These are phyloP conservation scores for Lepas anatifera DNA, from an alignment of 2,888 invertebrate species.

Conservation along the genomic window DNA sequence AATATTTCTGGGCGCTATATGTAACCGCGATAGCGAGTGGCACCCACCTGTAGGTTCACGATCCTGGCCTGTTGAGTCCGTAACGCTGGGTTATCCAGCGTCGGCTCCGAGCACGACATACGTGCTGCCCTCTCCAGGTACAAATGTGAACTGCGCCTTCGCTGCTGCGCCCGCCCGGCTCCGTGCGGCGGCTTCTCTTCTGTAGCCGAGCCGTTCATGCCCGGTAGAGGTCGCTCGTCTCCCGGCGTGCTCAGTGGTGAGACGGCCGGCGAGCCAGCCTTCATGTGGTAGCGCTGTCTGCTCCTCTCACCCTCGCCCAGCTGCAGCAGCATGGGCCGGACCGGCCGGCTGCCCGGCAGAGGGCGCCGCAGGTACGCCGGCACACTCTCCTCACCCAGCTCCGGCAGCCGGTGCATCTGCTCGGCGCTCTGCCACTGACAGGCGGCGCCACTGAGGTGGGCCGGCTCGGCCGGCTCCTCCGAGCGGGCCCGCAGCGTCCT, in stretches of 20 bases:
- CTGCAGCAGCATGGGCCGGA: constrained; percentile 30
- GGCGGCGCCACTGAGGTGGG: constrained; percentile 28
- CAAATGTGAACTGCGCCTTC: background rate
- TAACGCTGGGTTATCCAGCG: background rate
- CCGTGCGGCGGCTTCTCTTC: constrained; percentile 10
- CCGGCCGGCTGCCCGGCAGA: constrained; percentile 30
- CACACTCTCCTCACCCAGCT: constrained; percentile 26
- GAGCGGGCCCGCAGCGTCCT: background rate
- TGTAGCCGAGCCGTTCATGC: constrained; percentile 1
- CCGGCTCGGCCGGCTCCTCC: constrained; percentile 27
- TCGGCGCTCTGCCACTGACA: constrained; percentile 27
- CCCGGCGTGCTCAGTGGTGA: constrained; percentile 26
- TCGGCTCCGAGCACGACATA: constrained; percentile 15
- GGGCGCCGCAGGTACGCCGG: constrained; percentile 25
- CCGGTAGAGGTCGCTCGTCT: constrained; percentile 20
- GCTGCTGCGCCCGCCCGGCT: constrained; percentile 9
- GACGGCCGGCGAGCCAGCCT: constrained; percentile 27
- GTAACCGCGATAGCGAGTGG: too few relatives aligned
- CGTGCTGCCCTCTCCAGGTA: constrained; percentile 12
- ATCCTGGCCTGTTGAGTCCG: too few relatives aligned
- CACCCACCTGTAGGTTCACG: too few relatives aligned
- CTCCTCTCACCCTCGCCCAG: constrained; percentile 30
- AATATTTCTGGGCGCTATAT: too few relatives aligned
- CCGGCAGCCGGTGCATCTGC: constrained; percentile 28
- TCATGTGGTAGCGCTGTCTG: constrained; percentile 30